Evolutionary conservation across 1,140 invertebrate genomes (phyloP).

Genomic region (Drosophila kikkawai): DNA sequence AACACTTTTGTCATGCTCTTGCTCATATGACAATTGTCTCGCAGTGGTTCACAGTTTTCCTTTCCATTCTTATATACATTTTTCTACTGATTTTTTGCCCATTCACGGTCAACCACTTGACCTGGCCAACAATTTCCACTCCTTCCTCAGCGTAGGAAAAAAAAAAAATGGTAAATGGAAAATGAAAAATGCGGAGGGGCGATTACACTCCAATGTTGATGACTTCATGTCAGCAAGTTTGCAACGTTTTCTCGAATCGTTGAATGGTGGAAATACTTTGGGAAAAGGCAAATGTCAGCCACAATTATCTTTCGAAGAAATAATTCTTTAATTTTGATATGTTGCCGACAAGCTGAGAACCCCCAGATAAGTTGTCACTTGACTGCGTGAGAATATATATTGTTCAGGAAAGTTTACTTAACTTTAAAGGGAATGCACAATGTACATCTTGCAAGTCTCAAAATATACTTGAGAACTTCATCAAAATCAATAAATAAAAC

Average conservation of each 20-base stretch:
- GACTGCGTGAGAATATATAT: slow-evolving; percentile 11
- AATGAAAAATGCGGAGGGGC: slow-evolving; percentile 10
- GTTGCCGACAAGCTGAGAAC: slow-evolving; percentile 24
- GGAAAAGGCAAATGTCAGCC: slow-evolving; percentile 27
- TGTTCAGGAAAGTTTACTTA: neutral
- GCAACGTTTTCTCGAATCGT: slow-evolving; percentile 28
- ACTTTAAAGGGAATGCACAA: neutral
- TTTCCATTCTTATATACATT: slow-evolving; percentile 17
- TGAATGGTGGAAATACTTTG: slow-evolving; percentile 20
- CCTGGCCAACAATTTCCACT: slow-evolving; percentile 48
- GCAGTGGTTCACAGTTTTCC: slow-evolving; percentile 12
- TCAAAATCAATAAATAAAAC: neutral
- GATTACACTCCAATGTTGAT: slow-evolving; percentile 32
- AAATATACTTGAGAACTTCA: neutral
- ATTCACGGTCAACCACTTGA: slow-evolving; percentile 65
- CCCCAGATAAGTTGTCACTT: neutral
- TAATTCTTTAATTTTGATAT: slow-evolving; percentile 31
- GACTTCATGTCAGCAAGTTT: slow-evolving; percentile 59
- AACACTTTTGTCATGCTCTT: slow-evolving; percentile 63
- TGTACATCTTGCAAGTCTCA: neutral
- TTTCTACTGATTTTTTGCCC: slow-evolving; percentile 35
- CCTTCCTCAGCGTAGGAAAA: neutral
- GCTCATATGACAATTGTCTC: slow-evolving; percentile 43
- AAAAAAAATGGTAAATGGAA: neutral
- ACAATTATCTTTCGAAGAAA: slow-evolving; percentile 38